A percentile compares a stretch with the other conserved stretches of the same genome.
These are phyloP conservation scores for Erithacus rubecula DNA, from an alignment of 2,797 vertebrate genomes.

Conservation along the genomic window DNA sequence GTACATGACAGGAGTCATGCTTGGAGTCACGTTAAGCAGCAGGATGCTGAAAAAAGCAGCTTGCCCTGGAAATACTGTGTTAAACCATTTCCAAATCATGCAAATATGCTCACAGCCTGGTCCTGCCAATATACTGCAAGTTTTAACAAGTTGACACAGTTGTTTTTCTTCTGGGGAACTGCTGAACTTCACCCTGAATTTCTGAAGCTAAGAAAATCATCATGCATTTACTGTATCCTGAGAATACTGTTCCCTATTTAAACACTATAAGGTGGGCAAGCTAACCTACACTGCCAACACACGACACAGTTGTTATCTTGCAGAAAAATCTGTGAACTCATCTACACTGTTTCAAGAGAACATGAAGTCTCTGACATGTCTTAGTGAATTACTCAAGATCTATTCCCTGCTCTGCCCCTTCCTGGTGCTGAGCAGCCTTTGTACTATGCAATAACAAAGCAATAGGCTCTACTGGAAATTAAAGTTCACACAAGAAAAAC, in stretches of 20 bases:
- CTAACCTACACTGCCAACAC: not conserved
- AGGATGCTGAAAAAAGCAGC: not conserved
- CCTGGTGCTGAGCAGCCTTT: not conserved
- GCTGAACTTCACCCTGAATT: not conserved
- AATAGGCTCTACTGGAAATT: not conserved
- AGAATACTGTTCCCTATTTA: not conserved
- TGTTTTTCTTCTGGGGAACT: not conserved
- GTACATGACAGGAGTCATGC: not conserved
- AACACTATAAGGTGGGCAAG: not conserved
- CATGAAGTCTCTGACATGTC: fast-evolving
- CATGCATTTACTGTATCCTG: not conserved
- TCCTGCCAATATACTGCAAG: not conserved
- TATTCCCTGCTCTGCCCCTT: not conserved
- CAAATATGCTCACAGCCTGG: not conserved
- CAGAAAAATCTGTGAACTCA: not conserved
- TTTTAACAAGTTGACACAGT: conserved; percentile 8
- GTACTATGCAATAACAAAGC: not conserved
- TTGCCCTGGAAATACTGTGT: not conserved
- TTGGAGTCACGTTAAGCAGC: not conserved
- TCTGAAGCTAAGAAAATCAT: not conserved
- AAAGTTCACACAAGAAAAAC: not conserved
- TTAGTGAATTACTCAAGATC: not conserved
- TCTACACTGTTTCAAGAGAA: not conserved
- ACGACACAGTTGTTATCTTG: fast-evolving
- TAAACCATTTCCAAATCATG: not conserved